These are phyloP conservation scores for Drosophila watanabei DNA, from an alignment of 1,140 invertebrate genomes.

Conservation along the genomic window DNA sequence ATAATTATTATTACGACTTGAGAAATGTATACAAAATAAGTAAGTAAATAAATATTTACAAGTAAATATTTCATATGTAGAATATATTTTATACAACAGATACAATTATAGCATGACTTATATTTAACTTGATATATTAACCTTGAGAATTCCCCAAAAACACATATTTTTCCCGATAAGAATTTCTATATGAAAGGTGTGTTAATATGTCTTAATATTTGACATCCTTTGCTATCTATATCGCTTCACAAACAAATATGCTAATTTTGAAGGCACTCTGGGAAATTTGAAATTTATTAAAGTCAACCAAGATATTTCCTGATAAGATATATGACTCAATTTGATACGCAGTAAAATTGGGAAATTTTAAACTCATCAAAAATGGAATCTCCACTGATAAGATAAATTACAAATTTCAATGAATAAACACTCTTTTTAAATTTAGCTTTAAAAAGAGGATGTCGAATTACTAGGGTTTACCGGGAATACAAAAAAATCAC, in stretches of 20 bases:
- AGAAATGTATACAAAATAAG: no score
- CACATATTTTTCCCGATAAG: background rate
- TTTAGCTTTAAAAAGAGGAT: background rate
- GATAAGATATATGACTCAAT: constrained; percentile 18
- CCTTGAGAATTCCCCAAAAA: background rate
- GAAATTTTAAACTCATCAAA: background rate
- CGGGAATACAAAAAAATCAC: constrained; percentile 12
- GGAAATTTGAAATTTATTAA: background rate
- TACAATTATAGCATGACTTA: background rate
- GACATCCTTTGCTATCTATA: background rate
- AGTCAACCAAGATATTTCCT: background rate
- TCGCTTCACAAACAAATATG: constrained; percentile 10
- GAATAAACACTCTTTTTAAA: background rate
- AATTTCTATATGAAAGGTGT: background rate
- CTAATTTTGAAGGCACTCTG: constrained; percentile 2
- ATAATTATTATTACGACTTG: no score
- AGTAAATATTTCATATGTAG: no score
- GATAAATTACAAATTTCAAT: background rate
- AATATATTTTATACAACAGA: background rate
- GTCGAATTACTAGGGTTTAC: constrained; percentile 4
- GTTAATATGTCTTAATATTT: background rate
- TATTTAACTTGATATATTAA: background rate
- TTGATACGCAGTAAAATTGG: constrained; percentile 16
- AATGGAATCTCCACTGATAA: background rate
- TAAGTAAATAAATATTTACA: background rate